These are phyloP conservation scores for Cygnus olor DNA, from an alignment of 2,797 vertebrate genomes.

Conservation along the genomic window DNA sequence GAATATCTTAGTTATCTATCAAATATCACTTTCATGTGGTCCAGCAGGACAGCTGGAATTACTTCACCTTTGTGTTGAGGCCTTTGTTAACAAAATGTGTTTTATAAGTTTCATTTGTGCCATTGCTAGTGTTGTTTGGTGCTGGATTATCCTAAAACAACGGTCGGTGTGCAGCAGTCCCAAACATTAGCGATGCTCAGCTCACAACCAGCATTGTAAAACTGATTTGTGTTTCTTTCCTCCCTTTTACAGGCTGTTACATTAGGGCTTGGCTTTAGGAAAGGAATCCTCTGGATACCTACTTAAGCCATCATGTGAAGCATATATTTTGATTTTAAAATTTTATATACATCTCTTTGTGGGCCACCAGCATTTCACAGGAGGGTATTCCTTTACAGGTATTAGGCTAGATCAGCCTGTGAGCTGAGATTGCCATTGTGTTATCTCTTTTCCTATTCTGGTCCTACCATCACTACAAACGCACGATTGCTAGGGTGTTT, in stretches of 20 bases:
- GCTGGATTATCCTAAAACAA: slow-evolving; percentile 2
- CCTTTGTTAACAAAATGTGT: neutral
- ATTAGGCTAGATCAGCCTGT: neutral
- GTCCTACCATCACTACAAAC: neutral
- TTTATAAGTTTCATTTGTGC: neutral
- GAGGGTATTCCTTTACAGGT: neutral
- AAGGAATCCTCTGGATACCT: neutral
- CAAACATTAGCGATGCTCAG: accelerated
- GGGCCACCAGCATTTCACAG: neutral
- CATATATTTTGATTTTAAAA: slow-evolving; percentile 15
- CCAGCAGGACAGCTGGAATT: slow-evolving; percentile 46
- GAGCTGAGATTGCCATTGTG: neutral
- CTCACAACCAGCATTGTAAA: neutral
- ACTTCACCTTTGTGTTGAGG: slow-evolving; percentile 20
- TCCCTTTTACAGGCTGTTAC: neutral
- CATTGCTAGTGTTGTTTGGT: neutral
- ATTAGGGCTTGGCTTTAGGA: neutral
- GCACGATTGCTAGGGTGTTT: neutral
- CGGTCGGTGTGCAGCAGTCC: neutral
- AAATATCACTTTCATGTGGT: slow-evolving; percentile 21
- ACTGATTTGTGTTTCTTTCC: neutral
- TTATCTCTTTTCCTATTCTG: neutral
- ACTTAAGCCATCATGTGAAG: neutral
- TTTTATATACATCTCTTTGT: neutral
- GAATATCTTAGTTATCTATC: slow-evolving; percentile 35